Conservation (phyloP, 2,113 vertebrate species). For the Cyrtonyx montezumae region DNA sequence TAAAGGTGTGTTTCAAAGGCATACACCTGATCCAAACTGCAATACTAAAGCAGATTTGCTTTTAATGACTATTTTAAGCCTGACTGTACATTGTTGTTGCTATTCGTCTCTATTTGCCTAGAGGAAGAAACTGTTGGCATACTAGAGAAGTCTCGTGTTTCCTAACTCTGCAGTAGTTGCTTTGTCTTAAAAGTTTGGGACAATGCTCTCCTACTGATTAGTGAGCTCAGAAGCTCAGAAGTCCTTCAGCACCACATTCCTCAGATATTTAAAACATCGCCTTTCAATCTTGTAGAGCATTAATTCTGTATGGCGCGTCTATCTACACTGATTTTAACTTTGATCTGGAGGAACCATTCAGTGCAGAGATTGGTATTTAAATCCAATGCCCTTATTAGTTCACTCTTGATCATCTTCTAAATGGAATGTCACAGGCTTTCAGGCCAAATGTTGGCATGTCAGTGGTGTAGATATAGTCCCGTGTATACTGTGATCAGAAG, state of each 20-base stretch:
- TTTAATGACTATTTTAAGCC: background rate
- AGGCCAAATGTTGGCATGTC: background rate
- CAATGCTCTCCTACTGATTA: rapidly evolving
- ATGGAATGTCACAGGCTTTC: background rate
- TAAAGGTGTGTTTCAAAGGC: background rate
- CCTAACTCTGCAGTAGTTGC: background rate
- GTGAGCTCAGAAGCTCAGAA: background rate
- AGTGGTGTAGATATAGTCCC: background rate
- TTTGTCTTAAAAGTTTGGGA: background rate
- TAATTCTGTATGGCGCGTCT: background rate
- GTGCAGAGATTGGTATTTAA: background rate
- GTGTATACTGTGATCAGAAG: background rate
- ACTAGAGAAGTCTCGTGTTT: background rate
- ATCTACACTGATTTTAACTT: background rate
- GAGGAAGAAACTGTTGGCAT: background rate
- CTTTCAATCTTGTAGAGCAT: background rate
- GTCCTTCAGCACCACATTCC: background rate
- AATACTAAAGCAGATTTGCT: background rate
- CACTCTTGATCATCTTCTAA: conserved; percentile 13
- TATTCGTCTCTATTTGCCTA: background rate
- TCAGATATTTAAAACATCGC: conserved; percentile 3
- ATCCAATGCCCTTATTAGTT: conserved; percentile 19
- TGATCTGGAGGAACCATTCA: background rate
- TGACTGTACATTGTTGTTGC: background rate
- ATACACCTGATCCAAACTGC: background rate